Evolutionary conservation across 2,888 invertebrate genomes (phyloP), one percentile per base, ranked within the genome.

Genomic region (Erynnis tages): DNA sequence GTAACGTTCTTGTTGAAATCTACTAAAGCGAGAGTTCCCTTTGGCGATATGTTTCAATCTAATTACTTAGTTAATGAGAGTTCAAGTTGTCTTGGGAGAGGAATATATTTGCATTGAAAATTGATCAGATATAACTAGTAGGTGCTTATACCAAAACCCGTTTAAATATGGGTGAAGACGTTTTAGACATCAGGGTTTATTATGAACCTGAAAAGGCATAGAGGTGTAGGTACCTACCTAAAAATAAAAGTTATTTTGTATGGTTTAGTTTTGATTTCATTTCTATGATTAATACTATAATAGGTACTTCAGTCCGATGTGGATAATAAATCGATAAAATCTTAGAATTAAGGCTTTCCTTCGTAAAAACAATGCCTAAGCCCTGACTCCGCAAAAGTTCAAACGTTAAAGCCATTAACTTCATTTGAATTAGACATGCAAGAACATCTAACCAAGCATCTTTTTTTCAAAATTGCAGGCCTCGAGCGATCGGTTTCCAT

Each of bases 391-490:
- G n/a, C n/a, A n/a, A n/a, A n/a, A n/a, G n/a, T n/a, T n/a, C n/a
- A n/a, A n/a, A n/a, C n/a, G n/a, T n/a, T n/a, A n/a, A 14, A 11
- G 13, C 14, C 4, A 17, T 37, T 19, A 1, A 21, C 23, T 32
- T 46, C 25, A 27, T 35, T 32, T 32, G 30, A 32, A 48, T 48
- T 40, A 40, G 38, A 40, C 48, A 43, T 43, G 50, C 27, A 43
- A 29, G 32, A 41, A 37, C 17, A 10, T 11, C 21, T n/a, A 16
- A n/a, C 14, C 30, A 19, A 30, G 37, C 21, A 30, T 11, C 17
- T 19, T 40, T 49, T 49, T 40, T 40, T 25, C 40, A 4, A 49
- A 49, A 49, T 49, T 49, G 40, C 48, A 16, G 32, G 49, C 49
- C 34, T n/a, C 25, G 27, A 34, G 49, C 49, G 40, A 40, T 37